phyloP scores from a whole-genome alignment of 2,113 vertebrate species.

The Origma solitaria region DNA sequence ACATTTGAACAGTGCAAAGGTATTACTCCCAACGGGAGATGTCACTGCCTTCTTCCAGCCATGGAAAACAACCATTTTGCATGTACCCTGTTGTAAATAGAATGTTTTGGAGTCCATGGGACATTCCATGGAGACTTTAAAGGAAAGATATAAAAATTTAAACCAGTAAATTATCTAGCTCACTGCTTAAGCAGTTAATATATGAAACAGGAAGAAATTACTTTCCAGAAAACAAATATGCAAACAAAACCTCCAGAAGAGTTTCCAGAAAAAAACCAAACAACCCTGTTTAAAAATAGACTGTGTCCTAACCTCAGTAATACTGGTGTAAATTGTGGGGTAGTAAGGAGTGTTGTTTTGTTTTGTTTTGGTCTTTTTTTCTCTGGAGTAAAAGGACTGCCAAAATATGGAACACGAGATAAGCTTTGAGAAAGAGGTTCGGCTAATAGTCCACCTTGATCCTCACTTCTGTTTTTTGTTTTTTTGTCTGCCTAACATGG shows the following conservation, averaged over 20 bases:
- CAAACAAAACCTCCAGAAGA: not conserved
- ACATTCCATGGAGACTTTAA: not conserved
- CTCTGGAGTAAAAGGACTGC: not conserved
- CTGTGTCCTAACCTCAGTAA: not conserved
- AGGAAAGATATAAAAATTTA: not conserved
- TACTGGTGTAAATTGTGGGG: accelerated
- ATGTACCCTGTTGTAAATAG: not conserved
- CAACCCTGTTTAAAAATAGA: not conserved
- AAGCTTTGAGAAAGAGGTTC: not conserved
- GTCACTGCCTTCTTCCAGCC: not conserved
- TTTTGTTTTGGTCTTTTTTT: not conserved
- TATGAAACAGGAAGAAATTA: not conserved
- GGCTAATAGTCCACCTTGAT: not conserved
- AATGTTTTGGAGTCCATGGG: not conserved
- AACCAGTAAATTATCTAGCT: not conserved
- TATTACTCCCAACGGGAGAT: not conserved
- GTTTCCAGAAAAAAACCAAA: not conserved
- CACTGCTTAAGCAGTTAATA: not conserved
- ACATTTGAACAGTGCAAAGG: not conserved
- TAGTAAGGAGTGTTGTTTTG: accelerated
- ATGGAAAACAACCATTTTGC: accelerated
- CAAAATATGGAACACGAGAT: not conserved
- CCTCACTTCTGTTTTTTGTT: accelerated
- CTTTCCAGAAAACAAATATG: not conserved
- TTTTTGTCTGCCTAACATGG: accelerated